Conservation (phyloP, 2,888 invertebrate species). For the Sympetrum striolatum region DNA sequence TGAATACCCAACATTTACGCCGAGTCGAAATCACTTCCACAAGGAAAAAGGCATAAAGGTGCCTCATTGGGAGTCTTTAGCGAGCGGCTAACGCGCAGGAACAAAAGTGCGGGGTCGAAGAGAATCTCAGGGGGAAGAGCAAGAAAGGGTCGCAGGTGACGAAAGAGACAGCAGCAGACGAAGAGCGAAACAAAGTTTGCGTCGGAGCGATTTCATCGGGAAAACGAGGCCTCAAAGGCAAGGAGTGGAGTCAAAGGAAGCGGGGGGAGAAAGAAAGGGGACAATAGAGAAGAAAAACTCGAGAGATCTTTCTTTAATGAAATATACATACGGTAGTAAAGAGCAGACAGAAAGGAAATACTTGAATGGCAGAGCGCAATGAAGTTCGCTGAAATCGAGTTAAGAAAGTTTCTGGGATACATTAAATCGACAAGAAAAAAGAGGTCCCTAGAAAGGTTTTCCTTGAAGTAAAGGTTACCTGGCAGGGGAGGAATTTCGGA, state of each 20-base stretch:
- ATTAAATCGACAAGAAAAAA: too few relatives aligned
- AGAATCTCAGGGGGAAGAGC: background rate
- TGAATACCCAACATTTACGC: too few relatives aligned
- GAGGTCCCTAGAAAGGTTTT: background rate
- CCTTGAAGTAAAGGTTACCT: too few relatives aligned
- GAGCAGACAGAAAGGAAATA: background rate
- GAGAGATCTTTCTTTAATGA: conserved; percentile 1
- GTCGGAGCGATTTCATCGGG: background rate
- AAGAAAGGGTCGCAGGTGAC: background rate
- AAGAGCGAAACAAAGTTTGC: background rate
- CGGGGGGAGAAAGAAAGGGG: background rate
- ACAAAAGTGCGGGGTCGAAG: background rate
- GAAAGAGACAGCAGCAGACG: background rate
- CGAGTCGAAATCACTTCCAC: too few relatives aligned
- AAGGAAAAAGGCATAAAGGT: too few relatives aligned
- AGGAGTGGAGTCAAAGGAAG: background rate
- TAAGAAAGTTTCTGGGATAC: background rate
- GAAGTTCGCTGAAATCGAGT: background rate
- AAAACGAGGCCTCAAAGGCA: background rate
- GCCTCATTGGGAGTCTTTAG: background rate
- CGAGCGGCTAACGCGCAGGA: background rate
- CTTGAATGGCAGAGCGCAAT: background rate
- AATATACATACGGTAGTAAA: conserved; percentile 18
- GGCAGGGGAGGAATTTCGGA: too few relatives aligned
- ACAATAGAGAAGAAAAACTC: background rate